Percentiles rank a stretch among this genome's conserved stretches.
These are phyloP conservation scores for Solenopsis invicta DNA, from an alignment of 1,140 invertebrate genomes.

Conservation along the genomic window DNA sequence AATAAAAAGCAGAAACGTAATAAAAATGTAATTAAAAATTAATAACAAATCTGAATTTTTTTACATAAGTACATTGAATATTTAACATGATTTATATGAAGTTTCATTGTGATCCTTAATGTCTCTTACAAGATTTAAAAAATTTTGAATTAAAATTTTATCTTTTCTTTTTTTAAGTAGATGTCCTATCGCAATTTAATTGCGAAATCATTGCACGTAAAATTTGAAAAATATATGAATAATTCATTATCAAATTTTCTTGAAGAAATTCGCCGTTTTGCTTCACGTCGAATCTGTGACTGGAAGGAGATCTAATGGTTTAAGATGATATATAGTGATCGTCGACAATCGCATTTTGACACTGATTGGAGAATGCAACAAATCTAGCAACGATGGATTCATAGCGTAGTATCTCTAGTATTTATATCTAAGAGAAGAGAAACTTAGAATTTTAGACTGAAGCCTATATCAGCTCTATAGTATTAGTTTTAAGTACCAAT, in stretches of 20 bases:
- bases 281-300: not conserved
- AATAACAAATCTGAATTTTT: too few relatives aligned
- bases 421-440: conserved; percentile 6
- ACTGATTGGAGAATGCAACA: conserved; percentile 10
- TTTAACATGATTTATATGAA: too few relatives aligned
- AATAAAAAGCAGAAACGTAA: too few relatives aligned
- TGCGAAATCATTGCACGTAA: not conserved
- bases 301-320: conserved; percentile 15
- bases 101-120: too few relatives aligned
- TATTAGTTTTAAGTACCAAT: not conserved
- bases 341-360: not conserved
- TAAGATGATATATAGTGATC: not conserved
- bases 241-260: not conserved
- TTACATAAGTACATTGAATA: too few relatives aligned
- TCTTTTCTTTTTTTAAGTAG: not conserved
- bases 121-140: too few relatives aligned
- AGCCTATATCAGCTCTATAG: conserved; percentile 17
- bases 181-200: not conserved
- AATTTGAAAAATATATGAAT: not conserved
- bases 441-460: not conserved
- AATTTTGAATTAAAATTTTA: not conserved
- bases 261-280: not conserved
- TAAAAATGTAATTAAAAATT: too few relatives aligned
- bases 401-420: conserved; percentile 10
- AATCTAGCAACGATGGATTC: not conserved